Evolutionary conservation across 2,888 invertebrate species (phyloP).

Genomic region (Taphrorychus bicolor): DNA sequence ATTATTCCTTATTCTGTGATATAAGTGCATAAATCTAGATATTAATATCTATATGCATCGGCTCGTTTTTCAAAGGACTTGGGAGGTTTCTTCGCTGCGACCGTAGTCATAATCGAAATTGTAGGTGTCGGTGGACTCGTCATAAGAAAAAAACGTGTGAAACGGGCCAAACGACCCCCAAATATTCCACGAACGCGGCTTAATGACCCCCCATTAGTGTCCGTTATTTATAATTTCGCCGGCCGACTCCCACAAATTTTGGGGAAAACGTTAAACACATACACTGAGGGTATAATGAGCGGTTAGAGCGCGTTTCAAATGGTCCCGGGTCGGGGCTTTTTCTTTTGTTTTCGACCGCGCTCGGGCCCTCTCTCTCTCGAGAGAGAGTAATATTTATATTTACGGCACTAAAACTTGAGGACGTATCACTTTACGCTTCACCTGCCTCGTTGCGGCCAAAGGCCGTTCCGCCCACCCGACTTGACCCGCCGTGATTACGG

Average conservation of each 20-base stretch:
- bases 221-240: constrained; percentile 5
- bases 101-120: too few species aligned
- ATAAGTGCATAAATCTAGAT: too few species aligned
- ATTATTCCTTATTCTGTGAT: too few species aligned
- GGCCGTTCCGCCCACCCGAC: background rate
- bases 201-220: constrained; percentile 4
- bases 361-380: background rate
- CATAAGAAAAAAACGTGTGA: background rate
- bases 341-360: background rate
- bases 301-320: constrained; percentile 6
- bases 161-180: background rate
- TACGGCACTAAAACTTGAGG: background rate
- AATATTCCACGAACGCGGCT: background rate
- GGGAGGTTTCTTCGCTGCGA: too few species aligned
- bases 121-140: background rate
- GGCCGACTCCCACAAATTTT: constrained; percentile 1
- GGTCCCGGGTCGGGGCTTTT: background rate
- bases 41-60: too few species aligned
- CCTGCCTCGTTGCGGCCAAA: background rate
- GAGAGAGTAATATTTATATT: background rate
- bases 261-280: constrained; percentile 9
- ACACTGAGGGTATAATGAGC: background rate
- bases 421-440: too few species aligned
- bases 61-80: too few species aligned
- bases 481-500: background rate